These are phyloP conservation scores for Typhlomys cinereus DNA, from an alignment of 2,113 vertebrate genomes.

Conservation along the genomic window DNA sequence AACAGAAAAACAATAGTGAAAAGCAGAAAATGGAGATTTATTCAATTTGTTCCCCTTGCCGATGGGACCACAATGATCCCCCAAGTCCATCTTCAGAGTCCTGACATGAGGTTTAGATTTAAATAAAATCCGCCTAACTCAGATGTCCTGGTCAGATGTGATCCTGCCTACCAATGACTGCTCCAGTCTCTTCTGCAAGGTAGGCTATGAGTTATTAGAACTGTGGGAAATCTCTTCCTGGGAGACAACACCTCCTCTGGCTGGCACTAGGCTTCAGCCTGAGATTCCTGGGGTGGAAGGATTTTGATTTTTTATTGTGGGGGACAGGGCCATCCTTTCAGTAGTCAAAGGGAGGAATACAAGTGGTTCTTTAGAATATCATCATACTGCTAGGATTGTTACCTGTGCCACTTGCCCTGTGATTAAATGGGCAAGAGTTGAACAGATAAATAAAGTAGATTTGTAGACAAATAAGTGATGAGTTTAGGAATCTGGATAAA, in stretches of 20 bases:
- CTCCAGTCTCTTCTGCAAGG: neutral
- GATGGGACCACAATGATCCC: neutral
- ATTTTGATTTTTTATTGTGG: neutral
- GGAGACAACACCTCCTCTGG: neutral
- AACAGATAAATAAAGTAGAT: neutral
- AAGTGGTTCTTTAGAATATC: neutral
- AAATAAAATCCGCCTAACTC: neutral
- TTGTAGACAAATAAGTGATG: neutral
- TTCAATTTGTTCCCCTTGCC: neutral
- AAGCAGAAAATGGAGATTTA: neutral
- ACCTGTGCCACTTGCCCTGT: neutral
- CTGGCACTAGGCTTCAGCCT: neutral
- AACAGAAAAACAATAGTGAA: neutral
- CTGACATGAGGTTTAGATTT: neutral
- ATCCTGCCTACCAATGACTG: neutral
- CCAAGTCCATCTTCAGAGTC: neutral
- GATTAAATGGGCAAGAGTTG: neutral
- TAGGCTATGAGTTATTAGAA: neutral
- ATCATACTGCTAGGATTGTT: too few relatives aligned
- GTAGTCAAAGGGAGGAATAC: neutral
- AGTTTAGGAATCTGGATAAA: neutral
- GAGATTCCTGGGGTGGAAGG: neutral
- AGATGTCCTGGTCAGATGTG: neutral
- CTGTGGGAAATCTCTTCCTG: neutral
- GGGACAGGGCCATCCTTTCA: too few relatives aligned